These are phyloP conservation scores for Holocentrus rufus DNA, from an alignment of 2,797 vertebrate genomes.

Conservation along the genomic window DNA sequence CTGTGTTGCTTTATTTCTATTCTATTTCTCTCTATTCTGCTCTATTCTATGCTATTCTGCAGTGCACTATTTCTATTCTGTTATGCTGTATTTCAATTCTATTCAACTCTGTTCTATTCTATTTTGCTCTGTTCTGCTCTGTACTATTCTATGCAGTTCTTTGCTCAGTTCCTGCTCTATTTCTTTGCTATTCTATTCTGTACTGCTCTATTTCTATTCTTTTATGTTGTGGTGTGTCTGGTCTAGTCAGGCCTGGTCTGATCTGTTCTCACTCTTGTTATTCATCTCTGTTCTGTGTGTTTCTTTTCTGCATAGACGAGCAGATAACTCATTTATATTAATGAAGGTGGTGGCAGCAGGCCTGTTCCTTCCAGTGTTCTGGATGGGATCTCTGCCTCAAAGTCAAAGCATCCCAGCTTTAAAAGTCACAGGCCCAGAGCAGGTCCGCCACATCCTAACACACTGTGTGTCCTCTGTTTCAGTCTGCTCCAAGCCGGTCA, in stretches of 20 bases:
- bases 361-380: neutral
- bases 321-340: constrained; percentile 1
- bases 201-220: neutral
- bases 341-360: constrained; percentile 6
- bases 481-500: constrained; percentile 79
- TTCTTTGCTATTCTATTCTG: no score
- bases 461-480: constrained; percentile 49
- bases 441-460: constrained; percentile 16
- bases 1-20: neutral
- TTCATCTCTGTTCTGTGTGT: neutral
- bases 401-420: constrained; percentile 2
- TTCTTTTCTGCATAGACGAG: neutral
- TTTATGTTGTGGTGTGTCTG: neutral
- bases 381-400: constrained; percentile 1
- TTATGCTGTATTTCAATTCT: neutral
- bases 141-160: neutral
- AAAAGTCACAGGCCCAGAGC: neutral
- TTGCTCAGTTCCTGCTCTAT: neutral
- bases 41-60: no score
- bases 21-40: no score
- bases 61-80: neutral
- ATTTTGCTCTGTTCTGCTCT: neutral
- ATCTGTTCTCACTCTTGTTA: constrained; percentile 1
- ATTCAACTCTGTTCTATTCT: constrained; percentile 15
- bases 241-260: neutral